Evolutionary conservation across 2,797 vertebrate genomes (phyloP).

Genomic region (Anomalospiza imberbis): DNA sequence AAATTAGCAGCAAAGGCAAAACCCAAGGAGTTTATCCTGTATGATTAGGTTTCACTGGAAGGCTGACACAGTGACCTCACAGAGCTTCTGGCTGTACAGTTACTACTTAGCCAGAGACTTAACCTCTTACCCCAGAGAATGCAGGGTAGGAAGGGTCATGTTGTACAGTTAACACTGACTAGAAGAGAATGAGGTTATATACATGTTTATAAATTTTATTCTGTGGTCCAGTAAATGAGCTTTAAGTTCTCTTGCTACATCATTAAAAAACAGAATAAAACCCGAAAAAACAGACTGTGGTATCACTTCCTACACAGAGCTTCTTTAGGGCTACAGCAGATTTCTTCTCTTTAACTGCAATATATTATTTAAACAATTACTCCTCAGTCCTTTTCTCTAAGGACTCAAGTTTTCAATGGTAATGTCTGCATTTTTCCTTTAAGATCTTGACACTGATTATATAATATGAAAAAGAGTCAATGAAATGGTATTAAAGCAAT

Average conservation of each 20-base stretch:
- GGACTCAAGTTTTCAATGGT: background rate
- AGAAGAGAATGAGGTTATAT: background rate
- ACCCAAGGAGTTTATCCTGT: background rate
- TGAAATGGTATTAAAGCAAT: background rate
- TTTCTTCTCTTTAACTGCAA: background rate
- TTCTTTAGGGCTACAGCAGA: background rate
- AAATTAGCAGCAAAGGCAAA: background rate
- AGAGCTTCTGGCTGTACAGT: background rate
- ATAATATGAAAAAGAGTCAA: background rate
- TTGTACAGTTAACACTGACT: background rate
- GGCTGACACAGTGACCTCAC: background rate
- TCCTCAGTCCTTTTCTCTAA: background rate
- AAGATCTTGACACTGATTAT: background rate
- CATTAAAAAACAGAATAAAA: background rate
- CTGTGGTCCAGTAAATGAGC: background rate
- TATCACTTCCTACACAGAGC: background rate
- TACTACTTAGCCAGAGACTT: background rate
- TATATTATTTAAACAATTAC: background rate
- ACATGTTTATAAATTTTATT: background rate
- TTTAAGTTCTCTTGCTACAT: background rate
- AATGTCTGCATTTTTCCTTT: background rate
- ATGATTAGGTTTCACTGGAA: background rate
- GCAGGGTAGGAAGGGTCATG: background rate
- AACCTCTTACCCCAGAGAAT: background rate
- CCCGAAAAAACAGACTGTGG: fast-evolving